A percentile compares a stretch with the other conserved stretches of the same genome.
phyloP scores from a whole-genome alignment of 2,113 vertebrate species.

The Otolemur garnettii region DNA sequence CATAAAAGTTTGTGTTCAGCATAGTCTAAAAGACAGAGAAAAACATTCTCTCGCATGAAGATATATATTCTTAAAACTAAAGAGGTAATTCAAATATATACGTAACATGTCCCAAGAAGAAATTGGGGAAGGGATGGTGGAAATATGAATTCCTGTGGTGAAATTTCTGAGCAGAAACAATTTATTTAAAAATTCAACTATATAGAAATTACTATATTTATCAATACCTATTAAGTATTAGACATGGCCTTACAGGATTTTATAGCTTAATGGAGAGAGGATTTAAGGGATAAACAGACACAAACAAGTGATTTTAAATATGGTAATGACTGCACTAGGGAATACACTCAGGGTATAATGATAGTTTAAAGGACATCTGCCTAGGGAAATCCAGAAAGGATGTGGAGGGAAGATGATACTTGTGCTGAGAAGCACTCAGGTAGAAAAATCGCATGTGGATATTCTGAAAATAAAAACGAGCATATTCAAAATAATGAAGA shows the following conservation, averaged over 20 bases:
- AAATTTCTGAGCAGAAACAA: background rate
- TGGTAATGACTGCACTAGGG: background rate
- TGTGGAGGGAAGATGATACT: background rate
- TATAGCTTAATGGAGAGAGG: background rate
- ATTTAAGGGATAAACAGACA: background rate
- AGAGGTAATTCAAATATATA: background rate
- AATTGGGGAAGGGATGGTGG: background rate
- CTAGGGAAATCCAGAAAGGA: background rate
- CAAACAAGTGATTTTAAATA: background rate
- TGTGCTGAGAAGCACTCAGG: background rate
- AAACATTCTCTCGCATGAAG: background rate
- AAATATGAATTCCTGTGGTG: background rate
- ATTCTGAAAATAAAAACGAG: background rate
- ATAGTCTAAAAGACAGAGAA: background rate
- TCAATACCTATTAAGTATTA: background rate
- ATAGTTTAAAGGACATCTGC: background rate
- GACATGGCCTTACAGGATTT: background rate
- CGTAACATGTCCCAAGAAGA: background rate
- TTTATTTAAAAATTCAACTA: constrained; percentile 18
- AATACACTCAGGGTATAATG: background rate
- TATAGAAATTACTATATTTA: background rate
- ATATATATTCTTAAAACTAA: background rate
- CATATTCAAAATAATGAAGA: background rate
- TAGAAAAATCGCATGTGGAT: background rate
- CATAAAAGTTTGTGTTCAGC: constrained; percentile 1